Conservation (phyloP, 30 jellyfish, hydroid and myxozoan genomes). For the Chrysaora quinquecirrha region DNA sequence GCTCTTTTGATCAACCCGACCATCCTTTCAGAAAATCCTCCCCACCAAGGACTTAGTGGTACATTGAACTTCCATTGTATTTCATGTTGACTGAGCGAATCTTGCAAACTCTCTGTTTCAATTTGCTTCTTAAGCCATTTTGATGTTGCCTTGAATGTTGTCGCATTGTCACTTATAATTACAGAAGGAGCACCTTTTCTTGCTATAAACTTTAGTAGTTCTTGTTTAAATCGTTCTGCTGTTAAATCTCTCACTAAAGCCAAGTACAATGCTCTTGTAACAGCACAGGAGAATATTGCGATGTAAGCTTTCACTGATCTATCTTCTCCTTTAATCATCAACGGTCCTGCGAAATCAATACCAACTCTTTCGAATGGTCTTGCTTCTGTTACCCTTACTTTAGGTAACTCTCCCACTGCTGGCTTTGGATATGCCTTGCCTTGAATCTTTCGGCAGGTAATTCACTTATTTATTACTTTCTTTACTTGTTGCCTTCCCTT, state of each 20-base stretch:
- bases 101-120: neutral
- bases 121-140: neutral
- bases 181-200: conserved; percentile 2
- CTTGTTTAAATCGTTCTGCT: neutral
- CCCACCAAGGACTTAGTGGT: conserved; percentile 21
- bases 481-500: conserved; percentile 61
- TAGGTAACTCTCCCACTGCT: conserved; percentile 45
- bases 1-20: neutral
- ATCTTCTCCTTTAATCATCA: neutral
- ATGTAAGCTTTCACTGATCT: conserved; percentile 31
- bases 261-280: conserved; percentile 51
- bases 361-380: conserved; percentile 50
- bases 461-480: conserved; percentile 20
- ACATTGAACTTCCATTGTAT: conserved; percentile 19
- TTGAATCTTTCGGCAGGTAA: conserved; percentile 8
- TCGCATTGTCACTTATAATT: conserved; percentile 16
- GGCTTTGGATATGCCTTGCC: conserved; percentile 36
- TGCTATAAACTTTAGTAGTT: neutral
- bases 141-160: neutral
- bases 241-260: conserved; percentile 28
- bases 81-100: neutral
- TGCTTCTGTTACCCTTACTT: conserved; percentile 33
- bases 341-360: conserved; percentile 63
- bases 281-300: conserved; percentile 30
- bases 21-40: conserved; percentile 16